A percentile compares a stretch with the other conserved stretches of the same genome.
Evolutionary conservation across 2,797 vertebrate genomes (phyloP).

Genomic region (Labeo calbasu): DNA sequence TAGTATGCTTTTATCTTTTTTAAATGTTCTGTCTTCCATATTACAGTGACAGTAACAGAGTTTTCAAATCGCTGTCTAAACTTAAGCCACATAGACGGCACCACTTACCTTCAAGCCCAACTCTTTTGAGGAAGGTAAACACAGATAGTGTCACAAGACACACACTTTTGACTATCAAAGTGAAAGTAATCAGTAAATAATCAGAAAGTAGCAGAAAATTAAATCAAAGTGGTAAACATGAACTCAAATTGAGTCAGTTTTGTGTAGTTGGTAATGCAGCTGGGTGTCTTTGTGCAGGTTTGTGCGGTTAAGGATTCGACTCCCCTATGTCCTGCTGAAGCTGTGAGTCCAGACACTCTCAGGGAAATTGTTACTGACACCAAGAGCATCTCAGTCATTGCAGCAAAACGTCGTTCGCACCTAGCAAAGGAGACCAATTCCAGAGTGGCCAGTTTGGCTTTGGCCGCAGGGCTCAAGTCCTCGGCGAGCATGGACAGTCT

Average conservation of each 20-base stretch:
- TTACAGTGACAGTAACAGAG: slow-evolving; percentile 58
- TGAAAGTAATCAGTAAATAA: not conserved
- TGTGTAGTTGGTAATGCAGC: not conserved
- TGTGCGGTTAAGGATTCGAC: slow-evolving; percentile 1
- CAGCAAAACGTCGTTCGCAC: slow-evolving; percentile 62
- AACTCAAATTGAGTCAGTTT: not conserved
- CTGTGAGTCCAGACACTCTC: slow-evolving; percentile 60
- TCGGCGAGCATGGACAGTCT: slow-evolving; percentile 22
- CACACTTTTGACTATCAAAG: not conserved
- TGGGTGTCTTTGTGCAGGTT: slow-evolving; percentile 17
- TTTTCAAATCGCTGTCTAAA: slow-evolving; percentile 57
- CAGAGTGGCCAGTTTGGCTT: not conserved
- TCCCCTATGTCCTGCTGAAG: slow-evolving; percentile 22
- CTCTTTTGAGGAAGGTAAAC: slow-evolving; percentile 49
- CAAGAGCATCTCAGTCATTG: slow-evolving; percentile 71
- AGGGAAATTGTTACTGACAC: slow-evolving; percentile 69
- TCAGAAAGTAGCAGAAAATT: not conserved
- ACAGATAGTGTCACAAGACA: not conserved
- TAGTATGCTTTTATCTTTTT: not conserved
- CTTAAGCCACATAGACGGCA: slow-evolving; percentile 36
- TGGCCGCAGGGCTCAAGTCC: slow-evolving; percentile 12
- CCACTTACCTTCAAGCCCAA: slow-evolving; percentile 42
- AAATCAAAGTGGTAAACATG: not conserved
- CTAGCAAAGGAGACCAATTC: slow-evolving; percentile 38
- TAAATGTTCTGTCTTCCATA: not conserved